A percentile compares a stretch with the other conserved stretches of the same genome.
Conservation (phyloP, 2,797 vertebrate species). For the Scleropages formosus region DNA sequence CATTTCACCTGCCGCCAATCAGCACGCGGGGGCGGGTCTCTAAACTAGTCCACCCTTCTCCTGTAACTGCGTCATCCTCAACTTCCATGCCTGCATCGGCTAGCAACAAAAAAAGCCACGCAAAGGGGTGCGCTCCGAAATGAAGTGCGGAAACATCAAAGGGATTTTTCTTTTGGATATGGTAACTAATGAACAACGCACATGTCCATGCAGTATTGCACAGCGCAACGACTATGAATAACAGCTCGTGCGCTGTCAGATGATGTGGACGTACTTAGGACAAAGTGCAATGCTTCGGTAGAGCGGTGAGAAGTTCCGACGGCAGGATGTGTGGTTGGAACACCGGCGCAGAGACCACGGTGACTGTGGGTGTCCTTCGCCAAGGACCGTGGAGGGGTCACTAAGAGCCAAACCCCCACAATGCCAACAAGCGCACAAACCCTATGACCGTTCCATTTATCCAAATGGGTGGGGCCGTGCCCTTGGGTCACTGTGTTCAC, state of each 20-base stretch:
- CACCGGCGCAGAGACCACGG: not conserved
- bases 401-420: not conserved
- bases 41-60: too few species aligned
- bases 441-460: not conserved
- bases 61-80: too few species aligned
- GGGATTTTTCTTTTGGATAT: not conserved
- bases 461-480: not conserved
- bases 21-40: too few species aligned
- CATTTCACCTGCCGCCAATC: too few species aligned
- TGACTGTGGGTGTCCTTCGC: not conserved
- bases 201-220: not conserved
- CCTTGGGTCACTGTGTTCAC: not conserved
- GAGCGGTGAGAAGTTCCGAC: not conserved
- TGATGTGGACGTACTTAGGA: conserved; percentile 8
- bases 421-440: not conserved
- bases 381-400: not conserved
- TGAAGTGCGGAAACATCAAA: conserved; percentile 2
- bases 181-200: not conserved
- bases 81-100: too few species aligned
- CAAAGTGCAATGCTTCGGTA: not conserved
- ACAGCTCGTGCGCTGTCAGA: not conserved
- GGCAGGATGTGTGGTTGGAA: not conserved
- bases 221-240: not conserved
- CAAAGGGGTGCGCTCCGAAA: not conserved
- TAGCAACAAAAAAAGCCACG: not conserved